phyloP scores from a whole-genome alignment of 1,140 invertebrate species.

The Musca domestica region DNA sequence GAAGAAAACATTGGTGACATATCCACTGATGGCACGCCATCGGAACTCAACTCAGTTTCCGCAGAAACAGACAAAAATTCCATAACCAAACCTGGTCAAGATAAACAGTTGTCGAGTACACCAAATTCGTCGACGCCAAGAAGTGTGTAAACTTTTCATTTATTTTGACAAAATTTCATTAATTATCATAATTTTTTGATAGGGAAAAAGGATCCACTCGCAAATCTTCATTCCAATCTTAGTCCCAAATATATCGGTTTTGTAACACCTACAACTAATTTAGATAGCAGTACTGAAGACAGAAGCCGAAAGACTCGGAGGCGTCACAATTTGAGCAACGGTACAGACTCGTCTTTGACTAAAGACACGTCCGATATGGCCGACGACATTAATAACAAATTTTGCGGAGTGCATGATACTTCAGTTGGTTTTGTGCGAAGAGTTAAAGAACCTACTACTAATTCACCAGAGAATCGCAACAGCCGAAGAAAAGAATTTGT shows the following conservation, averaged over 20 bases:
- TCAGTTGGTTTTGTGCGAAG: slow-evolving; percentile 20
- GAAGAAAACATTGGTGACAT: neutral
- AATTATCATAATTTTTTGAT: slow-evolving; percentile 11
- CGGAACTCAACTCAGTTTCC: neutral
- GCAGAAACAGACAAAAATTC: neutral
- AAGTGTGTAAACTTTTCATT: slow-evolving; percentile 16
- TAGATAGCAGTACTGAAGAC: neutral
- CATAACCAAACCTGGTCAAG: neutral
- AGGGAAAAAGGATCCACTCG: slow-evolving; percentile 24
- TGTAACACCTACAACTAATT: neutral
- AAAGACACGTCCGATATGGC: neutral
- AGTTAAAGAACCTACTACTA: neutral
- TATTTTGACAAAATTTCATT: neutral
- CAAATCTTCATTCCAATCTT: slow-evolving; percentile 26
- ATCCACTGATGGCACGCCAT: neutral
- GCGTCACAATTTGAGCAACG: slow-evolving; percentile 5
- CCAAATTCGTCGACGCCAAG: slow-evolving; percentile 26
- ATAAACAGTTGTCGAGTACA: neutral
- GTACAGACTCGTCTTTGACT: neutral
- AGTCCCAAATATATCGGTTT: slow-evolving; percentile 30
- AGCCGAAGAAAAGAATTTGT: slow-evolving; percentile 18
- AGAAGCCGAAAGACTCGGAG: slow-evolving; percentile 7
- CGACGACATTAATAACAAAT: neutral
- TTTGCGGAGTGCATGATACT: neutral
- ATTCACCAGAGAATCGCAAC: neutral